Conservation (phyloP, 1,140 invertebrate genomes). For the Kradibia gibbosae region DNA sequence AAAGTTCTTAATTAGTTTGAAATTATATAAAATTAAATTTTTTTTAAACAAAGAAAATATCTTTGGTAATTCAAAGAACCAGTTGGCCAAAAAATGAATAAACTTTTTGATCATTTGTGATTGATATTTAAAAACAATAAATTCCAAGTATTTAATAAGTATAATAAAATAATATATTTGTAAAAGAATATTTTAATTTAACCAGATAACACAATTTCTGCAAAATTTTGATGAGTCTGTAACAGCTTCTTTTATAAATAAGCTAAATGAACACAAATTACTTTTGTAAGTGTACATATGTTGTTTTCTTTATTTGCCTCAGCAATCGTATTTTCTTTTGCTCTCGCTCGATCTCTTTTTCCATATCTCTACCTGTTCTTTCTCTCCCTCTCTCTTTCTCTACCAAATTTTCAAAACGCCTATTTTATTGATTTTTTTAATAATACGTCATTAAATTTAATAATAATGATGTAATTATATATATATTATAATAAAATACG, state of each 20-base stretch:
- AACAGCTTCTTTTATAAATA: not conserved
- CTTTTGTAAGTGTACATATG: not conserved
- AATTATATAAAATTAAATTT: not conserved
- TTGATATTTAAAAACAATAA: too few relatives aligned
- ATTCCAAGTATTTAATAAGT: too few relatives aligned
- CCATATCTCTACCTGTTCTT: too few relatives aligned
- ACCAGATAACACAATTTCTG: not conserved
- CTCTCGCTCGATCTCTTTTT: not conserved
- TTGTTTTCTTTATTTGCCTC: not conserved
- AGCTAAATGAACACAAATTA: not conserved
- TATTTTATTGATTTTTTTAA: not conserved
- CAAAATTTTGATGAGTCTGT: not conserved
- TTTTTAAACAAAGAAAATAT: not conserved
- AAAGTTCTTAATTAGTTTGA: not conserved
- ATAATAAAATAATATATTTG: too few relatives aligned
- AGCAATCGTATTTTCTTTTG: not conserved
- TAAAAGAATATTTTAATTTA: too few relatives aligned
- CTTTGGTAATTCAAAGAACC: too few relatives aligned
- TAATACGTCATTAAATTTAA: too few relatives aligned
- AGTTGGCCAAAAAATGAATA: too few relatives aligned
- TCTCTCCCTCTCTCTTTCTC: not conserved
- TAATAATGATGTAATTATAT: too few relatives aligned
- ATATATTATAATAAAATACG: too few relatives aligned
- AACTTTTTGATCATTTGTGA: too few relatives aligned
- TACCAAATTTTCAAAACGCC: not conserved